These are phyloP conservation scores for Cochlearius cochlearius DNA, from an alignment of 2,113 vertebrate genomes.

Conservation along the genomic window DNA sequence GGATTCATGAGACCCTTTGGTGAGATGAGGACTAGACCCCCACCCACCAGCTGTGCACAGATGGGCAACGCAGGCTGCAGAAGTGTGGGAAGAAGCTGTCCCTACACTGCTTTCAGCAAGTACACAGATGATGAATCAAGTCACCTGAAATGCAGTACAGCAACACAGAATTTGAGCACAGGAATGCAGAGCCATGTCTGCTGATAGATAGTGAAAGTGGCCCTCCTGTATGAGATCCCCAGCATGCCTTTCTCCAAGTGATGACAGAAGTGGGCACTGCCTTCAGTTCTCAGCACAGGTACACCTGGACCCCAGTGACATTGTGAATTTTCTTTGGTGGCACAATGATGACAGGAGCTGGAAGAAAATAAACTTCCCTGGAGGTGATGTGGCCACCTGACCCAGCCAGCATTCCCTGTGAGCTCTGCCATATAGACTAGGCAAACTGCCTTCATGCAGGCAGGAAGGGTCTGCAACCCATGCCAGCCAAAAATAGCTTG, in stretches of 20 bases:
- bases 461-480: neutral
- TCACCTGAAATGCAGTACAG: neutral
- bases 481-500: neutral
- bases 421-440: neutral
- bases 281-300: conserved; percentile 71
- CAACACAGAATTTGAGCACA: neutral
- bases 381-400: neutral
- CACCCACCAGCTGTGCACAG: neutral
- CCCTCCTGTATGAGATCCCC: neutral
- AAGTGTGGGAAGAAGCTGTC: neutral
- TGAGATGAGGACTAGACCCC: too few species aligned
- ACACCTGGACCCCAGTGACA: conserved; percentile 62
- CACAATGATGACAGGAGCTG: conserved; percentile 65
- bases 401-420: neutral
- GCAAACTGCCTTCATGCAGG: neutral
- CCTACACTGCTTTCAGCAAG: too few species aligned
- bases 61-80: neutral
- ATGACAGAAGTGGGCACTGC: conserved; percentile 65
- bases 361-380: neutral
- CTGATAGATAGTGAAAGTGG: neutral
- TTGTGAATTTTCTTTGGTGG: conserved; percentile 64
- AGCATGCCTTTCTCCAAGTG: conserved; percentile 71
- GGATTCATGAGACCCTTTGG: neutral
- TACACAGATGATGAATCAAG: neutral
- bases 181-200: neutral